Conservation (phyloP, 2,888 invertebrate species). For the Andrena haemorrhoa region DNA sequence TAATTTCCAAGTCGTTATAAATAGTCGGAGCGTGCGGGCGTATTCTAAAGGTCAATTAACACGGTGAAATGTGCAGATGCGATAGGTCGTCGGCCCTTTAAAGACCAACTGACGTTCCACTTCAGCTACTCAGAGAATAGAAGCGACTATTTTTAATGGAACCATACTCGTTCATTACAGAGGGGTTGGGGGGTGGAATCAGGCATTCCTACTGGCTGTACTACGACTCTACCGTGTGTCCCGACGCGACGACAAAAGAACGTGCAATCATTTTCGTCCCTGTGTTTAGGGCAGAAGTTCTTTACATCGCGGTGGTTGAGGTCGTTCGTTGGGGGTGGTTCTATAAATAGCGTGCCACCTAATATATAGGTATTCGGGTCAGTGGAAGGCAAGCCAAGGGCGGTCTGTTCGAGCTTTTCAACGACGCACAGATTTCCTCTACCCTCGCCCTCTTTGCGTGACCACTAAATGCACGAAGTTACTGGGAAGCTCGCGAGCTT, state of each 20-base stretch:
- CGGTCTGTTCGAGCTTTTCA: slow-evolving; percentile 62
- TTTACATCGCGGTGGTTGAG: slow-evolving; percentile 62
- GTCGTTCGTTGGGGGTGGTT: slow-evolving; percentile 78
- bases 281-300: slow-evolving; percentile 55
- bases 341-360: slow-evolving; percentile 77
- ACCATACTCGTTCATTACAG: not conserved
- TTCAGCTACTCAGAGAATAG: not conserved
- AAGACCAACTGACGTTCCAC: slow-evolving; percentile 1
- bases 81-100: not conserved
- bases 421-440: slow-evolving; percentile 44
- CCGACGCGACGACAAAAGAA: not conserved
- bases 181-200: not conserved
- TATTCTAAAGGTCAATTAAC: slow-evolving; percentile 59
- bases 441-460: not conserved
- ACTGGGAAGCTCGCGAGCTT: not conserved
- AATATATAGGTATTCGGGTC: slow-evolving; percentile 80
- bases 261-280: slow-evolving; percentile 42
- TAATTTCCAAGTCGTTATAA: slow-evolving; percentile 49
- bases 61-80: slow-evolving; percentile 4
- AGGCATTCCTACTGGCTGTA: not conserved
- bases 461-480: not conserved
- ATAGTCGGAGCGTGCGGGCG: slow-evolving; percentile 35
- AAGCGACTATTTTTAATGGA: not conserved
- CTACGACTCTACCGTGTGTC: not conserved
- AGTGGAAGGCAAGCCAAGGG: slow-evolving; percentile 78